A percentile compares a stretch with the other conserved stretches of the same genome.
Evolutionary conservation across 2,113 vertebrate genomes (phyloP).

Genomic region (Gorilla gorilla): DNA sequence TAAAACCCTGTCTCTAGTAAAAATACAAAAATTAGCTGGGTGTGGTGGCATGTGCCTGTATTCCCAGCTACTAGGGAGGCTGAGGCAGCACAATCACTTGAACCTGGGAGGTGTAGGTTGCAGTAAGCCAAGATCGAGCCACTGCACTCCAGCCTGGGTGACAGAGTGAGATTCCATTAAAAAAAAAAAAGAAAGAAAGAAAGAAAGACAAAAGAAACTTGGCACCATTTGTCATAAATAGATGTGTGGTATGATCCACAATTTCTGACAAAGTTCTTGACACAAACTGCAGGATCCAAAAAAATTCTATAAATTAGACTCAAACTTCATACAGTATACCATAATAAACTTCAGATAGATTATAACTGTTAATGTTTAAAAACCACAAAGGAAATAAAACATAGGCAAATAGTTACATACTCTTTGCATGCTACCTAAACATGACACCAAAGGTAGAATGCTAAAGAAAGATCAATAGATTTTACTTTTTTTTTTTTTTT

Average conservation of each 20-base stretch:
- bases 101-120: too few species aligned
- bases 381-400: not conserved
- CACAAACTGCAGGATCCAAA: slow-evolving; percentile 28
- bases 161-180: too few species aligned
- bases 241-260: not conserved
- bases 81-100: too few species aligned
- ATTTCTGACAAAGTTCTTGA: slow-evolving; percentile 12
- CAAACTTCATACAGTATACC: not conserved
- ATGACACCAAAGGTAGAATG: not conserved
- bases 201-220: not conserved
- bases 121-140: too few species aligned
- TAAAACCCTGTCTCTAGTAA: too few species aligned
- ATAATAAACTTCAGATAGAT: slow-evolving; percentile 26
- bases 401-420: not conserved
- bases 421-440: slow-evolving; percentile 13
- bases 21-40: too few species aligned
- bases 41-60: too few species aligned
- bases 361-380: slow-evolving; percentile 14
- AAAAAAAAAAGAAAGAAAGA: too few species aligned
- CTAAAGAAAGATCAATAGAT: not conserved
- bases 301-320: slow-evolving; percentile 4
- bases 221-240: not conserved
- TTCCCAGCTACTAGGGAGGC: too few species aligned
- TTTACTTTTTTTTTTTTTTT: not conserved
- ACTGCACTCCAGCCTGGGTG: too few species aligned